These are phyloP conservation scores for Thunnus maccoyii DNA, from an alignment of 2,113 vertebrate genomes.

Conservation along the genomic window DNA sequence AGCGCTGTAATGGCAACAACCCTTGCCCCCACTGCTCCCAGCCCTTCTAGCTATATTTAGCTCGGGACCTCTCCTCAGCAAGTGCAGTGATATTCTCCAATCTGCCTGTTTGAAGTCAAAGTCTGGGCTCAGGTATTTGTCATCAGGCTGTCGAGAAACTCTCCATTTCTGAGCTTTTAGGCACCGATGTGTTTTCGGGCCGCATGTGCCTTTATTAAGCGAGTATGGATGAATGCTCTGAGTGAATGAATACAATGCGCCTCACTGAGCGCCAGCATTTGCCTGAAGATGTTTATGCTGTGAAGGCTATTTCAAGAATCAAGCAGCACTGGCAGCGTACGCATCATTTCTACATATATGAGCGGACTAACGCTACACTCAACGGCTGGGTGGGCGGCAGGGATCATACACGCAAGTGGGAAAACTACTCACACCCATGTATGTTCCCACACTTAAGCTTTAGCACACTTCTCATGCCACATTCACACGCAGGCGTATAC, in stretches of 20 bases:
- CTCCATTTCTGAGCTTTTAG: slow-evolving; percentile 36
- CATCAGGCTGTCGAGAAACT: slow-evolving; percentile 1
- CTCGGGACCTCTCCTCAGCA: slow-evolving; percentile 45
- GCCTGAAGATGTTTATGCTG: slow-evolving; percentile 74
- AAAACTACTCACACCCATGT: slow-evolving; percentile 46
- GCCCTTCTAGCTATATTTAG: slow-evolving; percentile 75
- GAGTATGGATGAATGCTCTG: slow-evolving; percentile 61
- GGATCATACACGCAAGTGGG: slow-evolving; percentile 32
- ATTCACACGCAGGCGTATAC: slow-evolving; percentile 38
- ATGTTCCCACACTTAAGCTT: slow-evolving; percentile 32
- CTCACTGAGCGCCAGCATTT: slow-evolving; percentile 63
- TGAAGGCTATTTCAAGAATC: slow-evolving; percentile 77
- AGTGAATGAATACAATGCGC: slow-evolving; percentile 68
- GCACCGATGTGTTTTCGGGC: slow-evolving; percentile 11
- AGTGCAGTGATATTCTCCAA: slow-evolving; percentile 51
- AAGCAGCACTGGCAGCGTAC: slow-evolving; percentile 25
- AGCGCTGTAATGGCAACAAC: slow-evolving; percentile 64
- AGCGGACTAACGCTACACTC: slow-evolving; percentile 47
- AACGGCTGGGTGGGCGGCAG: slow-evolving; percentile 46
- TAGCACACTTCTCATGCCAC: slow-evolving; percentile 42
- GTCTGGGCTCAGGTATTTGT: slow-evolving; percentile 32
- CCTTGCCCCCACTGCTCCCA: slow-evolving; percentile 46
- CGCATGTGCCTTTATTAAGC: slow-evolving; percentile 29
- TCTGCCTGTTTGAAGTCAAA: slow-evolving; percentile 39
- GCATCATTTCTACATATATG: slow-evolving; percentile 68